Base-by-base conservation (phyloP, 2,888 invertebrate genomes). In the Torymus tubicola region DNA sequence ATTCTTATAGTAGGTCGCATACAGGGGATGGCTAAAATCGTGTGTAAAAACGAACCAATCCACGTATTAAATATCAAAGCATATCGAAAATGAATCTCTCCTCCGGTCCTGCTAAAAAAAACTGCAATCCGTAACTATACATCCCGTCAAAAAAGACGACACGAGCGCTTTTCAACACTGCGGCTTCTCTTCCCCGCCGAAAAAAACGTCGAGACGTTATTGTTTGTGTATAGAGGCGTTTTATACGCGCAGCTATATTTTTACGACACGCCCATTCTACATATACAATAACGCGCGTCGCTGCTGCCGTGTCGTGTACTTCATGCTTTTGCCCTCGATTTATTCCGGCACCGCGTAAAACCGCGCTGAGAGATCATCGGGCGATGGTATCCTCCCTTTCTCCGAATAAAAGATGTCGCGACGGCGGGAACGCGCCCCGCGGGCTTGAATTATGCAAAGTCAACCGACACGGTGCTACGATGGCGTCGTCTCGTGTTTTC, bases 391-490 rank as follows among this genome's bases (percentile, higher is more conserved):
- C 5, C 13, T 52, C 52, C 2, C 50, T 24, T 12, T 13, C 18
- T n/a, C 53, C 57, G 64, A 16, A 81, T 73, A 81, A 81, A 81
- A 65, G 69, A 78, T 73, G 71, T 75, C 75, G 68, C 58, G 24
- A 58, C 68, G 77, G 73, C 52, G 68, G 77, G 68, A 8, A 55
- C 70, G 61, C 58, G 24, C n/a, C 71, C 5, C 50, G 70, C 53
- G 52, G 18, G 74, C 57, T 68, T 67, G 70, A 73, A 78, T 81
- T 78, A 81, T 81, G 77, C 73, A 81, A 81, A 81, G 68, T 68
- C 72, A 68, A 53, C 63, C 68, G 11, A 61, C 31, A 31, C 31
- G 1, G 21, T 21, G 3, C 24, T 31, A 5, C 5, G 31, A 5
- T 31, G 31, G 2, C 21, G 21, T 21, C 21, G 21, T 21, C 21